Evolutionary conservation across 1,140 invertebrate genomes (phyloP), one percentile per base, ranked within the genome.

Genomic region (Macrotrachela quadricornifera): DNA sequence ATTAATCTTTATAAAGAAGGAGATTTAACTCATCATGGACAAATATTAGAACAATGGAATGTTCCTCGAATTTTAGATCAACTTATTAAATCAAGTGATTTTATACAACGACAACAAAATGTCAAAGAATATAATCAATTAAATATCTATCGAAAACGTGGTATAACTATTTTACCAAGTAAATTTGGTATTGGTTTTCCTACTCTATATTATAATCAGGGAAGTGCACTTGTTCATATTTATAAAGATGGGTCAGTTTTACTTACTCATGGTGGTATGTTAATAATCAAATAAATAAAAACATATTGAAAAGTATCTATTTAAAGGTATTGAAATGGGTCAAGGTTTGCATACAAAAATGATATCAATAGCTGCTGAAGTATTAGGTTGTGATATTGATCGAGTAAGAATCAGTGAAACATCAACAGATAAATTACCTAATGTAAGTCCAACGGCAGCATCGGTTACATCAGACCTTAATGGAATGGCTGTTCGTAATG

Each of bases 291-390:
- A n/a, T n/a, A n/a, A n/a, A 30, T 2, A 30, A 8, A 30, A 8
- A n/a, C n/a, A n/a, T 30, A 2, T 4, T 4, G 8, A 8, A 2
- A 30, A 30, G 2, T 30, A n/a, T 30, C 21, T 30, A 4, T 8
- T 30, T 4, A 30, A 30, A 30, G 21, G 21, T 30, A 30, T 8
- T 15, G 88, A 95, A 74, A 94, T 94, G 81, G 90, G 90, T 0
- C 88, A 94, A 71, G 90, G 88, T 1, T 69, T 94, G 0, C 82
- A 92, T 61, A 94, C 85, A 0, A 94, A 92, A 73, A 86, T 90
- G 79, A 80, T 88, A 54, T 85, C 91, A 75, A 77, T 79, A 62
- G 46, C 44, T 40, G 36, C 16, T 51, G 59, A 36, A 55, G 3
- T 41, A 11, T 69, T 95, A 3, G 77, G 75, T 39, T 77, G 90